Percentiles rank a stretch among this genome's conserved stretches.
Conservation (phyloP, 1,140 invertebrate species). For the Megalonaias nervosa region DNA sequence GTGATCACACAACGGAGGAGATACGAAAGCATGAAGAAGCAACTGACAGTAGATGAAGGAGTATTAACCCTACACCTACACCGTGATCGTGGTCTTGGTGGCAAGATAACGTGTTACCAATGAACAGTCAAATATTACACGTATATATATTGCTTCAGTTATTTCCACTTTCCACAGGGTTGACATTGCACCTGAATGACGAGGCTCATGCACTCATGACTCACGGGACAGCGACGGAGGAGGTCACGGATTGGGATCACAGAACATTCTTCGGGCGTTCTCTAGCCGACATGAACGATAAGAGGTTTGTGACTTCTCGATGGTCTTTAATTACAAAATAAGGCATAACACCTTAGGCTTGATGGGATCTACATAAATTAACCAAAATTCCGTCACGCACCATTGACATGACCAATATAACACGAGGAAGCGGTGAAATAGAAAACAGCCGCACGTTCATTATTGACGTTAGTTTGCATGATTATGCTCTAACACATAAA, state of each 20-base stretch:
- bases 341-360: too few species aligned
- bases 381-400: too few species aligned
- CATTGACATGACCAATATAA: too few species aligned
- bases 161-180: constrained; percentile 37
- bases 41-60: not conserved
- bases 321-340: not conserved
- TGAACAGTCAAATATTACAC: not conserved
- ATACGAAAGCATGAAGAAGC: not conserved
- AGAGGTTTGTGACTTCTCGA: constrained; percentile 10
- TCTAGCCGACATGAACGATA: constrained; percentile 44
- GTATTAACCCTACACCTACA: not conserved
- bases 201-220: constrained; percentile 47
- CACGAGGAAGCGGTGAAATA: too few species aligned
- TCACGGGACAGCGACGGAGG: constrained; percentile 42
- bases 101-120: not conserved
- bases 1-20: not conserved
- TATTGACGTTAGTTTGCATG: too few species aligned
- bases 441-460: too few species aligned
- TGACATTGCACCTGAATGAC: constrained; percentile 62
- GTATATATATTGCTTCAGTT: too few species aligned
- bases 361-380: too few species aligned
- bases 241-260: constrained; percentile 41
- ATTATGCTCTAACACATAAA: too few species aligned
- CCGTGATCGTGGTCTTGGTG: too few species aligned
- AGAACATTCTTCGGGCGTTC: constrained; percentile 58